phyloP scores from a whole-genome alignment of 2,888 invertebrate species.

The Melitaea athalia region DNA sequence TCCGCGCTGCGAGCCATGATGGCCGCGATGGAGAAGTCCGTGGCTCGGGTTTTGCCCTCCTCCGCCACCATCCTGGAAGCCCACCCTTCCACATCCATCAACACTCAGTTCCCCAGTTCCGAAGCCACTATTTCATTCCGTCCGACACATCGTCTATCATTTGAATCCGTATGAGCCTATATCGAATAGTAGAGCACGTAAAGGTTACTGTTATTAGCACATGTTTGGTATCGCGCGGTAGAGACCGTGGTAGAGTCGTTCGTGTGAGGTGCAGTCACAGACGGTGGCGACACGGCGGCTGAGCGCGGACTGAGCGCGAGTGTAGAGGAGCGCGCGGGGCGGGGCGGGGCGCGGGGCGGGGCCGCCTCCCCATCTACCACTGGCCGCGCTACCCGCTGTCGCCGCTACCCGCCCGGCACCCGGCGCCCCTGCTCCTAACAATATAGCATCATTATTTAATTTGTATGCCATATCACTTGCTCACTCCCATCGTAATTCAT shows the following conservation, averaged over 20 bases:
- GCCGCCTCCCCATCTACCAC: conserved; percentile 65
- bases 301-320: conserved; percentile 72
- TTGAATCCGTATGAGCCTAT: conserved; percentile 28
- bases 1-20: conserved; percentile 90
- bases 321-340: conserved; percentile 53
- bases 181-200: conserved; percentile 6
- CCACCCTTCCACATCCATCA: conserved; percentile 81
- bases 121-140: conserved; percentile 62
- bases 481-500: conserved; percentile 45
- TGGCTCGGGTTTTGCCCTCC: conserved; percentile 84
- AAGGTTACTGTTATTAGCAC: conserved; percentile 28
- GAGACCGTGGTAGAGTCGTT: conserved; percentile 34
- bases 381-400: conserved; percentile 72
- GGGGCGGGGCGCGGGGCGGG: conserved; percentile 53
- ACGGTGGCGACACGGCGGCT: conserved; percentile 62
- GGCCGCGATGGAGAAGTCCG: conserved; percentile 97
- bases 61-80: conserved; percentile 77
- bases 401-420: conserved; percentile 52
- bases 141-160: conserved; percentile 58
- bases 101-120: conserved; percentile 59
- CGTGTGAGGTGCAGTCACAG: conserved; percentile 37
- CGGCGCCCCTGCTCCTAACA: conserved; percentile 63
- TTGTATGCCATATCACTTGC: conserved; percentile 52
- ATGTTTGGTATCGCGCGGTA: conserved; percentile 23
- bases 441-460: conserved; percentile 58